A percentile compares a stretch with the other conserved stretches of the same genome.
Conservation (phyloP, 2,888 invertebrate genomes). For the Himalopsyche kuldschensis region DNA sequence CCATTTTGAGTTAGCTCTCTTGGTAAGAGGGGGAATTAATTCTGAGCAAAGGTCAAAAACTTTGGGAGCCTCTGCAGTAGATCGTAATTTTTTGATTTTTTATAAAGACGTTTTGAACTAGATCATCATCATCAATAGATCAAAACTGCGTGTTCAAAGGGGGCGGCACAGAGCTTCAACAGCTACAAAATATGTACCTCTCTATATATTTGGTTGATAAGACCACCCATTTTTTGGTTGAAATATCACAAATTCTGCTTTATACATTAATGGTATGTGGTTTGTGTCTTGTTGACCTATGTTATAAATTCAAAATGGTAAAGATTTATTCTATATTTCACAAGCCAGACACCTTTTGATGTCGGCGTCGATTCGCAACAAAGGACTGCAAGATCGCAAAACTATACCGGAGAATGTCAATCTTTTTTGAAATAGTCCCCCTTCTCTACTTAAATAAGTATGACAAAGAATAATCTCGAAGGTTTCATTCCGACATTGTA, state of each 20-base stretch:
- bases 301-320: constrained; percentile 8
- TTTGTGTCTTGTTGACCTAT: neutral
- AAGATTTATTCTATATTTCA: constrained; percentile 6
- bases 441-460: neutral
- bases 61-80: no score
- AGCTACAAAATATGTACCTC: no score
- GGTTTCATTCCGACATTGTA: neutral
- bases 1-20: no score
- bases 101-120: no score
- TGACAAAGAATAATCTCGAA: neutral
- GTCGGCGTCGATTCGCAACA: constrained; percentile 18
- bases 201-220: neutral
- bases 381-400: constrained; percentile 4
- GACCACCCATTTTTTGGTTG: neutral
- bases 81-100: no score
- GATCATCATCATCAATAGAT: no score
- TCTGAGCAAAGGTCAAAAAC: no score
- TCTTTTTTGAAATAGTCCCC: neutral
- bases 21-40: no score
- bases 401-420: neutral
- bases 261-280: neutral
- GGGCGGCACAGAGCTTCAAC: no score
- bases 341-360: constrained; percentile 24
- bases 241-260: neutral
- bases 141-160: no score